A percentile compares a stretch with the other conserved stretches of the same genome.
Conservation (phyloP, 2,113 vertebrate species). For the Myotis lucifugus region DNA sequence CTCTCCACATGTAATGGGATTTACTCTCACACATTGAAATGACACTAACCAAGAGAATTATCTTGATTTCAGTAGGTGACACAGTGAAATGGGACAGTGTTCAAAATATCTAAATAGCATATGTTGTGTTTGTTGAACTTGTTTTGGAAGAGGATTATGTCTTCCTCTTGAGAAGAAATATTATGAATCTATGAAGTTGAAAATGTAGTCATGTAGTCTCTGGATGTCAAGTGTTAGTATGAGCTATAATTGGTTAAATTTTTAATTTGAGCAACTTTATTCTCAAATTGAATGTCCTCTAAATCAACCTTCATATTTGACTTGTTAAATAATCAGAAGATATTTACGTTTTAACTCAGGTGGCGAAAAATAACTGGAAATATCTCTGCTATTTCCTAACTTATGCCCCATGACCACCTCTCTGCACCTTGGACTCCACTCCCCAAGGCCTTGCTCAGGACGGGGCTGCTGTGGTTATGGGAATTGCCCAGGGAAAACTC, state of each 20-base stretch:
- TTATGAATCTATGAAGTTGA: neutral
- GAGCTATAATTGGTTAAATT: neutral
- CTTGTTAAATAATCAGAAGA: neutral
- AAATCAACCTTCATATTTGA: neutral
- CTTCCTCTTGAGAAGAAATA: neutral
- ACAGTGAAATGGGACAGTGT: neutral
- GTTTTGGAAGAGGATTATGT: neutral
- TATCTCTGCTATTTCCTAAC: neutral
- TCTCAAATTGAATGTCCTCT: neutral
- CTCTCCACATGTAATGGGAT: too few species aligned
- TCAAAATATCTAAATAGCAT: neutral
- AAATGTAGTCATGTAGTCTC: neutral
- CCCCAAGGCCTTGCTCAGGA: neutral
- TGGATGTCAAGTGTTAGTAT: neutral
- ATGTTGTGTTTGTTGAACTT: neutral
- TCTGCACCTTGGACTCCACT: too few species aligned
- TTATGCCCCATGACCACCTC: neutral
- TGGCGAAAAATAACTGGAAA: neutral
- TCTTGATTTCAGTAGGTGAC: neutral
- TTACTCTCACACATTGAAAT: neutral
- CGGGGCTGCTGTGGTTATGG: fast-evolving
- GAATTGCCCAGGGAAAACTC: neutral
- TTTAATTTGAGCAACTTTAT: neutral
- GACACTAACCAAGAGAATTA: neutral
- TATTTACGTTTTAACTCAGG: neutral